Percentiles rank a stretch among this genome's conserved stretches.
phyloP scores from a whole-genome alignment of 2,888 invertebrate species.

The Ethmia dodecea region DNA sequence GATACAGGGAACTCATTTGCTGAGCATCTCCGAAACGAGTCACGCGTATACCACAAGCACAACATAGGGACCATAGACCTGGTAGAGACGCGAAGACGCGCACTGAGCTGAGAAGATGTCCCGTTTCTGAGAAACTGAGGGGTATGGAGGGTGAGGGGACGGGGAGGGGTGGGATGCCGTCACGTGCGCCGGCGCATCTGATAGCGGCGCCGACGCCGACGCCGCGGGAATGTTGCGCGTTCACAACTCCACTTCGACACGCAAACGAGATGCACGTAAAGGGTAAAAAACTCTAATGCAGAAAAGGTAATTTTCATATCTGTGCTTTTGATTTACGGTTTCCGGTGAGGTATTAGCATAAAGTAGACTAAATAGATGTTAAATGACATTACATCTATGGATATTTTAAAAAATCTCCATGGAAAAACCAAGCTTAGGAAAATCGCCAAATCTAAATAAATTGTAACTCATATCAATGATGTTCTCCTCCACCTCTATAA shows the following conservation, averaged over 20 bases:
- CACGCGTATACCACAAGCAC: conserved; percentile 36
- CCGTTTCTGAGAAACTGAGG: conserved; percentile 27
- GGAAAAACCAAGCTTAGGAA: too few species aligned
- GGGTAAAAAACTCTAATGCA: conserved; percentile 2
- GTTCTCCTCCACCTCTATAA: too few species aligned
- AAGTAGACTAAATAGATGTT: too few species aligned
- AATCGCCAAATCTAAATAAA: too few species aligned
- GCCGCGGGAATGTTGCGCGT: conserved; percentile 39
- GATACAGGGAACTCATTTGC: too few species aligned
- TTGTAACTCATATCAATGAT: too few species aligned
- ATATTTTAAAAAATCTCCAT: too few species aligned
- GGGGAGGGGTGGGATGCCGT: conserved; percentile 42
- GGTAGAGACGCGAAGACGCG: conserved; percentile 18
- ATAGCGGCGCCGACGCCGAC: conserved; percentile 36
- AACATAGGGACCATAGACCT: conserved; percentile 5
- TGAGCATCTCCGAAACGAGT: conserved; percentile 33
- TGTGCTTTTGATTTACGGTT: conserved; percentile 1
- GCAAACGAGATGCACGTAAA: conserved; percentile 18
- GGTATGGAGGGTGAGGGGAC: conserved; percentile 15
- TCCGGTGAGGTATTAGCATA: too few species aligned
- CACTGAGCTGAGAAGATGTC: conserved; percentile 21
- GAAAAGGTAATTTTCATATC: neutral
- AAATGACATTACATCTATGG: too few species aligned
- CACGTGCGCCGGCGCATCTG: conserved; percentile 61
- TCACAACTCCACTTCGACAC: conserved; percentile 20